These are phyloP conservation scores for Drosophila putrida DNA, from an alignment of 2,888 invertebrate genomes.

Conservation along the genomic window DNA sequence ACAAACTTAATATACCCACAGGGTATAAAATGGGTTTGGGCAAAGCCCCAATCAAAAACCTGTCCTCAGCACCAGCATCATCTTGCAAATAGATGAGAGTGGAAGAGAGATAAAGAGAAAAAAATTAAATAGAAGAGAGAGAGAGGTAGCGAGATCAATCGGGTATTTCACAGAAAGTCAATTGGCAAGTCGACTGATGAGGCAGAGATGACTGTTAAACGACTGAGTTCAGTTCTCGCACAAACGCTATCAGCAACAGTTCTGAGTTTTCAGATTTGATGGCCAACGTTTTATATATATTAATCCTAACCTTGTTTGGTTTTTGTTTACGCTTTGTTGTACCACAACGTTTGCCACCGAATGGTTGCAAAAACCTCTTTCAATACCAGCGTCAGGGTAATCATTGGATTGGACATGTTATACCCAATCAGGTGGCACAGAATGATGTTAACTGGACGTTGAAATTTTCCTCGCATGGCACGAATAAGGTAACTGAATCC, in stretches of 20 bases:
- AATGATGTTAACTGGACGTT: slow-evolving; percentile 47
- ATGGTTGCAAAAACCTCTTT: slow-evolving; percentile 53
- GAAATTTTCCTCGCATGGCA: slow-evolving; percentile 35
- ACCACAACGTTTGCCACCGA: slow-evolving; percentile 53
- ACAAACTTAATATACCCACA: too few relatives aligned
- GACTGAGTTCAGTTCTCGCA: slow-evolving; percentile 45
- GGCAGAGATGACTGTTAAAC: slow-evolving; percentile 10
- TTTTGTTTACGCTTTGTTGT: slow-evolving; percentile 28
- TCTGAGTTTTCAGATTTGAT: slow-evolving; percentile 29
- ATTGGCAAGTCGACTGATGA: slow-evolving; percentile 23
- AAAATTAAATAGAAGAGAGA: not conserved
- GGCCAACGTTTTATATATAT: slow-evolving; percentile 15
- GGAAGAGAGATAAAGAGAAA: not conserved
- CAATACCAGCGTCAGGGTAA: slow-evolving; percentile 41
- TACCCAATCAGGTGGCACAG: slow-evolving; percentile 41
- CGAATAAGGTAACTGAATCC: slow-evolving; percentile 26
- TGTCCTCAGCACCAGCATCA: slow-evolving; percentile 22
- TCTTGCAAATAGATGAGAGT: not conserved
- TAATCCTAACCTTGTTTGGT: slow-evolving; percentile 7
- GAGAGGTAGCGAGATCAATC: slow-evolving; percentile 1
- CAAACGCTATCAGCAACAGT: slow-evolving; percentile 52
- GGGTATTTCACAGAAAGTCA: slow-evolving; percentile 37
- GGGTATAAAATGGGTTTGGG: slow-evolving; percentile 50
- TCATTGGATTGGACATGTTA: slow-evolving; percentile 53
- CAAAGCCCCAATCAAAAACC: slow-evolving; percentile 57